These are phyloP conservation scores for Peromyscus melanophrys DNA, from an alignment of 2,797 vertebrate genomes.

Conservation along the genomic window DNA sequence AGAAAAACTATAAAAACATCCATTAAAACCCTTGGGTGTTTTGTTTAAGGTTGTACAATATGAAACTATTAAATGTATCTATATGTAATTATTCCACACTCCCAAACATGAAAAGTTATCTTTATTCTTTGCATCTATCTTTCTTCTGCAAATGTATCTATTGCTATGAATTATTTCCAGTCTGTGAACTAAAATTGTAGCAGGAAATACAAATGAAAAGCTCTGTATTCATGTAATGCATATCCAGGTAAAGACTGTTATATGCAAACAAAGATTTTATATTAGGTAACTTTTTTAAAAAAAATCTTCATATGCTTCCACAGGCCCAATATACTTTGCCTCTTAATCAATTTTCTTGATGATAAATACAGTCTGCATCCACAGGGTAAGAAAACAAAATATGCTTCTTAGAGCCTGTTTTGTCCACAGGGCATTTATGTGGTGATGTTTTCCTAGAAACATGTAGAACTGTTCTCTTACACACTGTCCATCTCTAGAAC, in stretches of 20 bases:
- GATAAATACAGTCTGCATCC: background rate
- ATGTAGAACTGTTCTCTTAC: background rate
- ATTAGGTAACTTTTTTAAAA: background rate
- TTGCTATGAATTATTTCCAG: background rate
- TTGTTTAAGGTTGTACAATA: background rate
- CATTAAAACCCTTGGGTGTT: background rate
- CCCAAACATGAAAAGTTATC: background rate
- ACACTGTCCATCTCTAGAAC: background rate
- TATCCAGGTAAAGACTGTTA: background rate
- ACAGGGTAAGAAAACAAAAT: background rate
- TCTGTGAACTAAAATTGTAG: background rate
- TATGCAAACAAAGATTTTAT: background rate
- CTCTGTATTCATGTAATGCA: background rate
- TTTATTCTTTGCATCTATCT: slow-evolving; percentile 4
- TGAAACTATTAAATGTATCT: background rate
- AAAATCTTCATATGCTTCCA: background rate
- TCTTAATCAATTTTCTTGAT: background rate
- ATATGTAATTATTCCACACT: slow-evolving; percentile 17
- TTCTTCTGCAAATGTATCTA: background rate
- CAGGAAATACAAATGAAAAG: background rate
- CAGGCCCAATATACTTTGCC: background rate
- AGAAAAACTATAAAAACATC: background rate
- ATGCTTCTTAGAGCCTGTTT: background rate
- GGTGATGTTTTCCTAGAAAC: background rate
- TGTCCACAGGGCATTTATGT: background rate